These are phyloP conservation scores for Listrodromus nycthemerus DNA, from an alignment of 2,888 invertebrate species.

Conservation along the genomic window DNA sequence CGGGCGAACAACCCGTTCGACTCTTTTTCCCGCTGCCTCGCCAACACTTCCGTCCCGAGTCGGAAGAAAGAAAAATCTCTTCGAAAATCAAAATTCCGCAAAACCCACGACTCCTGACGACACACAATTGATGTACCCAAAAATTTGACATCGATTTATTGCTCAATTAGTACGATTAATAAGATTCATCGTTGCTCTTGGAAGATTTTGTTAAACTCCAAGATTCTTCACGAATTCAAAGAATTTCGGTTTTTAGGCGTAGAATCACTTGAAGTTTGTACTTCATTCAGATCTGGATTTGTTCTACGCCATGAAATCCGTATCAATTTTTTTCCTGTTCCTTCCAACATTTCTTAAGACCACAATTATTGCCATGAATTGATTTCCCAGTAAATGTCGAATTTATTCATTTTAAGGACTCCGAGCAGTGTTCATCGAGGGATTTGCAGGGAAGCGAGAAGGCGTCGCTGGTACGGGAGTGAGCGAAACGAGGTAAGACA, in stretches of 20 bases:
- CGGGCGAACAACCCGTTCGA: conserved; percentile 64
- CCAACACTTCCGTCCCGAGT: conserved; percentile 66
- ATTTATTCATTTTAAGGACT: not conserved
- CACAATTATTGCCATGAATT: conserved; percentile 3
- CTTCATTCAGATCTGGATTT: not conserved
- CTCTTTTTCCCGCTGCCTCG: conserved; percentile 64
- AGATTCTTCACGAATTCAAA: not conserved
- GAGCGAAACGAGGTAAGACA: conserved; percentile 52
- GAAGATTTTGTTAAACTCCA: not conserved
- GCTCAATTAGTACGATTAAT: conserved; percentile 30
- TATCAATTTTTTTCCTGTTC: not conserved
- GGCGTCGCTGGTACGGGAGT: conserved; percentile 27
- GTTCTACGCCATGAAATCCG: not conserved
- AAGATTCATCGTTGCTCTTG: not conserved
- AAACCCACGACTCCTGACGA: not conserved
- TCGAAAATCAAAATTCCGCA: conserved; percentile 56
- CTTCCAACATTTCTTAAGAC: not conserved
- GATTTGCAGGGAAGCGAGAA: not conserved
- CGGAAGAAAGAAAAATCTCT: conserved; percentile 64
- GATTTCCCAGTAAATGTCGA: not conserved
- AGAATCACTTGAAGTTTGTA: not conserved
- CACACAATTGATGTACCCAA: conserved; percentile 23
- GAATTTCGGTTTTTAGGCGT: not conserved
- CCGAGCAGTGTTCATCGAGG: not conserved
- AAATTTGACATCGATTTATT: conserved; percentile 45